Evolutionary conservation across 2,888 invertebrate genomes (phyloP), one percentile per base, ranked within the genome.

Genomic region (Druceiella hillmani): DNA sequence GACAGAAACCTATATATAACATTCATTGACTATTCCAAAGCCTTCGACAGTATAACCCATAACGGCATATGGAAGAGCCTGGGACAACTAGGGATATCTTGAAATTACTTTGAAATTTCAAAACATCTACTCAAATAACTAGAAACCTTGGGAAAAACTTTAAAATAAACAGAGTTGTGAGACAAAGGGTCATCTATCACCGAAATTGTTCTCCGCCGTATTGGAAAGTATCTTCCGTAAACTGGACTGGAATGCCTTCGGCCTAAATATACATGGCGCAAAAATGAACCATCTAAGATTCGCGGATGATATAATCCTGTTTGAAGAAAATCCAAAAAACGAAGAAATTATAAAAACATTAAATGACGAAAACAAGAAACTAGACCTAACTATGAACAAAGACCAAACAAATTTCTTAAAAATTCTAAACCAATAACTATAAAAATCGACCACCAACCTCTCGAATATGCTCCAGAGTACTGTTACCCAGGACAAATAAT

Each of bases 1-100:
- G 17, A 13, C 9, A 29, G 26, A 27, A 31, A 13, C 24, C 4
- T 37, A 4, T 33, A 36, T 26, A 27, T 36, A 10, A 7, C 3
- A 7, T 40, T 40, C 25, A 27, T 40, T 1, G 36, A 40, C 29
- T 40, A 14, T 14, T 17, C 27, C 4, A 37, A 44, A 20, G 44
- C 41, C 2, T 40, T 41, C 22, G 43, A 43, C 25, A 29, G 17
- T 2, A 3, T 40, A 7, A 13, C 22, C 12, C 33, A 41, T 11
- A 2, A 40, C 26, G 4, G 4, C 27, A 3, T 27, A 3, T 11
- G 10, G 10, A 5, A 27, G n/a, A 27, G 27, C 11, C 12, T 27
- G 15, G n/a, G 7, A 27, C 3, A 10, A 27, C 27, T 14, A n/a
- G 27, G 27, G 12, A 27, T 27, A 3, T 7, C 3, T 3, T 3